phyloP scores from a whole-genome alignment of 2,888 invertebrate genomes.

The Nomada flava region DNA sequence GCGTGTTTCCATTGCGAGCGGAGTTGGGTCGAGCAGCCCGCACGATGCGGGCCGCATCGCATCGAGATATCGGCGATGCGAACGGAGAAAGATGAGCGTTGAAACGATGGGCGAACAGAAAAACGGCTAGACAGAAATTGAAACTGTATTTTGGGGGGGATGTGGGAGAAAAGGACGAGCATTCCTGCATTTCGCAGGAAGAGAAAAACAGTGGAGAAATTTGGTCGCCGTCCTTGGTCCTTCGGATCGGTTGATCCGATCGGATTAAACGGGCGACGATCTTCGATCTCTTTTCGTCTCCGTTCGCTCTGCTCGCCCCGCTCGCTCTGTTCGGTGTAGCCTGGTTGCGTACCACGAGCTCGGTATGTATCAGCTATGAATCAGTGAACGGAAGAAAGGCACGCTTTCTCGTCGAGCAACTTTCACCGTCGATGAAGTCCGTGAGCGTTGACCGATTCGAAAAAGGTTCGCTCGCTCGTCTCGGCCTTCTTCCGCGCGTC shows the following conservation, averaged over 20 bases:
- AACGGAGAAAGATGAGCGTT: not conserved
- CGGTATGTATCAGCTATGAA: slow-evolving; percentile 76
- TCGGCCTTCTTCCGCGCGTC: not conserved
- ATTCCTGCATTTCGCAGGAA: too few species aligned
- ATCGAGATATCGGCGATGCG: not conserved
- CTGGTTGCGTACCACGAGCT: not conserved
- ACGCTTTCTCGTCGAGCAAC: slow-evolving; percentile 83
- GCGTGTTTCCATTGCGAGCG: not conserved
- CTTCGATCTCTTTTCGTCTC: not conserved
- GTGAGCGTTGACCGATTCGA: slow-evolving; percentile 72
- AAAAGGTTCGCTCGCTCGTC: slow-evolving; percentile 64
- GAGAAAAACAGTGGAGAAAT: too few species aligned
- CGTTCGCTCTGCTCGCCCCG: not conserved
- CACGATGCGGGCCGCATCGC: slow-evolving; percentile 33
- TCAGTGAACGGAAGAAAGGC: slow-evolving; percentile 83
- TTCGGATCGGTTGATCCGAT: too few species aligned
- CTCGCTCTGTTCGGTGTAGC: not conserved
- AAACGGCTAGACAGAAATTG: too few species aligned
- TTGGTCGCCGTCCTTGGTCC: too few species aligned
- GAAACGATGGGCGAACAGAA: not conserved
- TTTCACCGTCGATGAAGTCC: slow-evolving; percentile 83
- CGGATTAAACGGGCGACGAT: not conserved
- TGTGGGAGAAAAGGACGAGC: too few species aligned
- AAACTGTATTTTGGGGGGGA: too few species aligned
- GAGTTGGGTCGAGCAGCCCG: slow-evolving; percentile 4